Evolutionary conservation across 2,888 invertebrate genomes (phyloP).

Genomic region (Lepidocyrtinus sp.): DNA sequence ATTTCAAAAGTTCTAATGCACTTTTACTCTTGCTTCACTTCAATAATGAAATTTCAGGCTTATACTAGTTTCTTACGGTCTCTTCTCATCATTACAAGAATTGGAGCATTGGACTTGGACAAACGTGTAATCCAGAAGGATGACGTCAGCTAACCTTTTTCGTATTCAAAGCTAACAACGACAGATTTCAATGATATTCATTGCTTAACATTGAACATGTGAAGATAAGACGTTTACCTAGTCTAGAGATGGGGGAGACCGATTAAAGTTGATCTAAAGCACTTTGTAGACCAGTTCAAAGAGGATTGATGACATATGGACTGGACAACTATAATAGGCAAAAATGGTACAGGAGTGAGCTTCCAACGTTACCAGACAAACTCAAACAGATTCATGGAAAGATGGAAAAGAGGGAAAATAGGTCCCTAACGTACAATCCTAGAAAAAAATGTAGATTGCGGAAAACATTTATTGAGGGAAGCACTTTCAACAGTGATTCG

Average conservation of each 20-base stretch:
- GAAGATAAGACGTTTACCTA: too few relatives aligned
- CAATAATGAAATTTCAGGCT: too few relatives aligned
- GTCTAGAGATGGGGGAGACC: constrained; percentile 24
- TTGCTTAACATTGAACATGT: too few relatives aligned
- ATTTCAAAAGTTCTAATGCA: too few relatives aligned
- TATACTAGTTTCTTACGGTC: too few relatives aligned
- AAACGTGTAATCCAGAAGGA: too few relatives aligned
- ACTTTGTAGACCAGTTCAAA: constrained; percentile 58
- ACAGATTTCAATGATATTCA: too few relatives aligned
- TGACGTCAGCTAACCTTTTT: too few relatives aligned
- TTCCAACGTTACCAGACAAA: not conserved
- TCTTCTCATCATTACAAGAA: too few relatives aligned
- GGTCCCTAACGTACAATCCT: not conserved
- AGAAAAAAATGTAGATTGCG: not conserved
- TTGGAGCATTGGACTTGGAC: too few relatives aligned
- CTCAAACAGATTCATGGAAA: not conserved
- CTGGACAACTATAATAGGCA: not conserved
- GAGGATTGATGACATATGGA: constrained; percentile 37
- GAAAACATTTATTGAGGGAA: not conserved
- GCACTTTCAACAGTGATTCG: constrained; percentile 1
- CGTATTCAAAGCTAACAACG: too few relatives aligned
- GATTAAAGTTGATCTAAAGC: constrained; percentile 57
- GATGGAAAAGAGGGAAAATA: constrained; percentile 1
- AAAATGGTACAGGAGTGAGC: constrained; percentile 4
- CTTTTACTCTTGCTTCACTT: too few relatives aligned